A percentile compares a stretch with the other conserved stretches of the same genome.
phyloP scores from a whole-genome alignment of 92 coral and sea anemone genomes.

The Diadumene lineata region DNA sequence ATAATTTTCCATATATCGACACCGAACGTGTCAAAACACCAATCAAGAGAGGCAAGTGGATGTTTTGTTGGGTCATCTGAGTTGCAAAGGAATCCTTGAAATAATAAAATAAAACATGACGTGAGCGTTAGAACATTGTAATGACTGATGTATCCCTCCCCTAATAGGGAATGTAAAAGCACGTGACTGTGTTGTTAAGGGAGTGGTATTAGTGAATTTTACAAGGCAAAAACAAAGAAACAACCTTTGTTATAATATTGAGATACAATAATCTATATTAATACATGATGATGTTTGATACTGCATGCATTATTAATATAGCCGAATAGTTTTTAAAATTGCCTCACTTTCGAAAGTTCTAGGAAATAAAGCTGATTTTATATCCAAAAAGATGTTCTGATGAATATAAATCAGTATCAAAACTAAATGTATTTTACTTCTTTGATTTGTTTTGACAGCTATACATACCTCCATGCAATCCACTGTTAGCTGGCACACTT shows the following conservation, averaged over 20 bases:
- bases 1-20: background rate
- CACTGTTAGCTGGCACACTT: constrained; percentile 84
- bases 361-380: background rate
- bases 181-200: too few relatives aligned
- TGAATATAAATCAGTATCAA: background rate
- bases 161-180: too few relatives aligned
- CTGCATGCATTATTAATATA: too few relatives aligned
- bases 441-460: background rate
- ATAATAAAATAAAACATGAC: background rate
- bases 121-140: too few relatives aligned
- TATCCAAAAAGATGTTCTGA: background rate
- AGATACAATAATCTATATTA: too few relatives aligned
- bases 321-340: background rate
- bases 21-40: background rate
- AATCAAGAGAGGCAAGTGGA: background rate
- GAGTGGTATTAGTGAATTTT: too few relatives aligned
- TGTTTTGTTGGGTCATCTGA: background rate
- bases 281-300: too few relatives aligned
- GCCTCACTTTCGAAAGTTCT: background rate
- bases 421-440: background rate
- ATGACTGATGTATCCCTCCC: too few relatives aligned
- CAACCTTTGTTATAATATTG: too few relatives aligned
- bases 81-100: constrained; percentile 16
- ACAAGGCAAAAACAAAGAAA: too few relatives aligned
- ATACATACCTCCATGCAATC: constrained; percentile 85